phyloP scores from a whole-genome alignment of 2,888 invertebrate genomes.

The Acrobeloides nanus region DNA sequence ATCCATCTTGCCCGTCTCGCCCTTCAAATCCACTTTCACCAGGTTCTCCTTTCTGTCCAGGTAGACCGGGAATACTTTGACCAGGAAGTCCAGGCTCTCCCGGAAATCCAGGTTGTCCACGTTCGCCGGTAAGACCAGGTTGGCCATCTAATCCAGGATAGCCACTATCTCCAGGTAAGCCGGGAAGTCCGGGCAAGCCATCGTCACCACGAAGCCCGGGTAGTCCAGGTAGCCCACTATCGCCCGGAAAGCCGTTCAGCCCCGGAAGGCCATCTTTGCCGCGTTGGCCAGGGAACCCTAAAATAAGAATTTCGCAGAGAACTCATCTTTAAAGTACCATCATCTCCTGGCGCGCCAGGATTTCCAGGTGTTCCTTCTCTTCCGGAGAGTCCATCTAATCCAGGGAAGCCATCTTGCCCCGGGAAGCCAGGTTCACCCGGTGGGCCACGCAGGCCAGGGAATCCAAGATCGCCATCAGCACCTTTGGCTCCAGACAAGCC shows the following conservation, averaged over 20 bases:
- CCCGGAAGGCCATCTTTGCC: slow-evolving; percentile 21
- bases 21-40: slow-evolving; percentile 25
- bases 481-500: slow-evolving; percentile 39
- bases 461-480: slow-evolving; percentile 27
- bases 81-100: slow-evolving; percentile 31
- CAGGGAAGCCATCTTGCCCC: slow-evolving; percentile 31
- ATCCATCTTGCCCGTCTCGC: slow-evolving; percentile 22
- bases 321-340: slow-evolving; percentile 11
- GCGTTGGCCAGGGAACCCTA: slow-evolving; percentile 8
- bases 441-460: slow-evolving; percentile 39
- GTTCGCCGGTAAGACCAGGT: slow-evolving; percentile 31
- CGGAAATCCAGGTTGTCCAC: slow-evolving; percentile 31
- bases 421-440: slow-evolving; percentile 35
- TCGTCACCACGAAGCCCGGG: slow-evolving; percentile 39
- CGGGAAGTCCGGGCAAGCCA: slow-evolving; percentile 34
- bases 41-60: slow-evolving; percentile 37
- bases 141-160: slow-evolving; percentile 35
- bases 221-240: slow-evolving; percentile 31
- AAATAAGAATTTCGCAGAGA: too few species aligned
- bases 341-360: slow-evolving; percentile 58
- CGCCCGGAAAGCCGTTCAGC: slow-evolving; percentile 35
- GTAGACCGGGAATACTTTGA: too few species aligned
- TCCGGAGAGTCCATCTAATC: slow-evolving; percentile 37
- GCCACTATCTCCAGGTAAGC: slow-evolving; percentile 55
- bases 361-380: slow-evolving; percentile 59